Evolutionary conservation across 2,888 invertebrate species (phyloP), one percentile per base, ranked within the genome.

Genomic region (Drosophila mayaguana): DNA sequence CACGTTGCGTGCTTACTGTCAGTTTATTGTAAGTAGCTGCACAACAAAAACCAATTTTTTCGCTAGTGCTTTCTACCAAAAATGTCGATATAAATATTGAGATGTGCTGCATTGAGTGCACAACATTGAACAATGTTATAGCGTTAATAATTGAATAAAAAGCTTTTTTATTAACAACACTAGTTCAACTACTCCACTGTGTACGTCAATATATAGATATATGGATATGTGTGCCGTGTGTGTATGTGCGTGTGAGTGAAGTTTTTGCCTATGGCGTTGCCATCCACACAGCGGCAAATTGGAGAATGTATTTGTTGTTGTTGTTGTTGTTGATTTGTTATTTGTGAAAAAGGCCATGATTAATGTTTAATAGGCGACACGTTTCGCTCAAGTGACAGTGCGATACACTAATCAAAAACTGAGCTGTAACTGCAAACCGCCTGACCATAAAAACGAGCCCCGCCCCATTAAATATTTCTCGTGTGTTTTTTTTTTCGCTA

Each of bases 241-340:
- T 38, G 53, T 62, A 43, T 28, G 54, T 38, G 53, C 46, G 36
- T 46, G 50, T 34, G 56, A 61, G 76, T 67, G 59, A 60, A 72
- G 67, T 80, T 78, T 76, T 80, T 78, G 67, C 76, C 72, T 48
- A 76, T 72, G 80, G 80, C 80, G 80, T 78, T 80, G 80, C 80
- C 80, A 80, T 75, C 75, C 76, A 65, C 59, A 51, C 73, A 72
- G 76, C 80, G 78, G 80, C 76, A 75, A 80, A 36, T 78, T 67
- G 28, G 28, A 62, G 59, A 61, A 54, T 55, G 43, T 57, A 46
- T 46, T 48, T 67, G 18, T 22, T 43, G 28, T 32, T 66, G 42
- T 53, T 51, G 36, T 14, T 56, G 59, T 9, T 63, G 50, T 20
- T 32, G 60, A 60, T 61, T 75, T 66, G 57, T 75, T 75, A 62